phyloP scores from a whole-genome alignment of 2,113 vertebrate genomes.

The Ondatra zibethicus region DNA sequence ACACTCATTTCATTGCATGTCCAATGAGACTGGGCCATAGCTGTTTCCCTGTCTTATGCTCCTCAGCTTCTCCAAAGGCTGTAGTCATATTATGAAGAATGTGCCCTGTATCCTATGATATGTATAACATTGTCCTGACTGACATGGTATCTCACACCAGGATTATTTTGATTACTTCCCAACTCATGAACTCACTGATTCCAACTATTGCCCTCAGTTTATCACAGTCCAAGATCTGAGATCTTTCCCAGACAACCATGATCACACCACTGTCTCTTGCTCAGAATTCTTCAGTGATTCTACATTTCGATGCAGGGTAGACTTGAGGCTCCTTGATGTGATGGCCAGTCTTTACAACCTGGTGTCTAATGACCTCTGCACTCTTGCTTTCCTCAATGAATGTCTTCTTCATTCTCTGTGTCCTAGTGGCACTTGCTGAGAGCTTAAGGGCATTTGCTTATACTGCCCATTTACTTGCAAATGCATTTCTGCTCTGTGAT shows the following conservation, averaged over 20 bases:
- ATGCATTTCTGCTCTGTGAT: not conserved
- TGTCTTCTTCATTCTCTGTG: not conserved
- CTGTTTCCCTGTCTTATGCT: not conserved
- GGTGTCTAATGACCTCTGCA: not conserved
- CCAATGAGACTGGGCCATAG: not conserved
- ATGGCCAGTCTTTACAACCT: not conserved
- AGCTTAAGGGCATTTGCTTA: not conserved
- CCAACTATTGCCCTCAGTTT: not conserved
- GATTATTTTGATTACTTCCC: not conserved
- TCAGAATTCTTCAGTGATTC: not conserved
- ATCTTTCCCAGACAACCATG: slow-evolving; percentile 38
- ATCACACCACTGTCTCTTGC: not conserved
- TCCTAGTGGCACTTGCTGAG: not conserved
- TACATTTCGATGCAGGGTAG: not conserved
- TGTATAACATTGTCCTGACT: not conserved
- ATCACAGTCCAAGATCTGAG: not conserved
- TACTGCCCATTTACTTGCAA: not conserved
- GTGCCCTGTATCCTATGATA: not conserved
- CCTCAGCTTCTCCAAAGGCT: not conserved
- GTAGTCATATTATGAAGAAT: not conserved
- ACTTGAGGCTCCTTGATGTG: not conserved
- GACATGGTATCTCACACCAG: not conserved
- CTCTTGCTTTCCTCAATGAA: not conserved
- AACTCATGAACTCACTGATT: not conserved
- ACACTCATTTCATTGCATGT: not conserved